These are phyloP conservation scores for Bruchidius siliquastri DNA, from an alignment of 2,888 invertebrate genomes.

Conservation along the genomic window DNA sequence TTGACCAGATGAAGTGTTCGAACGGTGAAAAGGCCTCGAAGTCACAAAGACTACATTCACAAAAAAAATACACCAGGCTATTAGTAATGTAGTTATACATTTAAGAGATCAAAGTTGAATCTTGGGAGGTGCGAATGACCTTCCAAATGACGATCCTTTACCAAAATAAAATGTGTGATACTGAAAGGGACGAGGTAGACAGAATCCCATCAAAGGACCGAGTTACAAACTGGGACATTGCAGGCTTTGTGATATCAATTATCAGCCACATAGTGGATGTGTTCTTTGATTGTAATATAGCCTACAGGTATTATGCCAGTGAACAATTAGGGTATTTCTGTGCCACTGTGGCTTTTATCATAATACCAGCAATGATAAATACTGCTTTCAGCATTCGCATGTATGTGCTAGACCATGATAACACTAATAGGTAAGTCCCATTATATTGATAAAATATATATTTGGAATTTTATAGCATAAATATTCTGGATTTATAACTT, in stretches of 20 bases:
- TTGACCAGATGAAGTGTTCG: neutral
- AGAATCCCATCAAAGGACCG: slow-evolving; percentile 56
- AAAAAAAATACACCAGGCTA: neutral
- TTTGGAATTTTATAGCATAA: neutral
- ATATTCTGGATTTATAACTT: no score
- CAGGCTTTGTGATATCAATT: slow-evolving; percentile 63
- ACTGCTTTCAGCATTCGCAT: slow-evolving; percentile 70
- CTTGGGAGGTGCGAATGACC: neutral
- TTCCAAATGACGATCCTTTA: slow-evolving; percentile 34
- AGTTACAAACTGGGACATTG: slow-evolving; percentile 58
- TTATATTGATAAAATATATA: neutral
- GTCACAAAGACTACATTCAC: neutral
- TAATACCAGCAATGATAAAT: slow-evolving; percentile 70
- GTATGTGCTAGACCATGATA: slow-evolving; percentile 57
- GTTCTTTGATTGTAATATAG: slow-evolving; percentile 65
- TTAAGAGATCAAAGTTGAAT: neutral
- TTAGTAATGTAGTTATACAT: neutral
- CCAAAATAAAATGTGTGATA: slow-evolving; percentile 39
- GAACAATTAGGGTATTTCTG: slow-evolving; percentile 58
- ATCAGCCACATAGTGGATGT: slow-evolving; percentile 66
- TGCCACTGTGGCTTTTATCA: slow-evolving; percentile 65
- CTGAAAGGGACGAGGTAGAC: slow-evolving; percentile 55
- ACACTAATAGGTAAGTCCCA: slow-evolving; percentile 41
- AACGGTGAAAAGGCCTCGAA: neutral
- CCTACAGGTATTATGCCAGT: slow-evolving; percentile 56